Evolutionary conservation across 2,888 invertebrate species (phyloP), one percentile per base, ranked within the genome.

Genomic region (Amiota mariae): DNA sequence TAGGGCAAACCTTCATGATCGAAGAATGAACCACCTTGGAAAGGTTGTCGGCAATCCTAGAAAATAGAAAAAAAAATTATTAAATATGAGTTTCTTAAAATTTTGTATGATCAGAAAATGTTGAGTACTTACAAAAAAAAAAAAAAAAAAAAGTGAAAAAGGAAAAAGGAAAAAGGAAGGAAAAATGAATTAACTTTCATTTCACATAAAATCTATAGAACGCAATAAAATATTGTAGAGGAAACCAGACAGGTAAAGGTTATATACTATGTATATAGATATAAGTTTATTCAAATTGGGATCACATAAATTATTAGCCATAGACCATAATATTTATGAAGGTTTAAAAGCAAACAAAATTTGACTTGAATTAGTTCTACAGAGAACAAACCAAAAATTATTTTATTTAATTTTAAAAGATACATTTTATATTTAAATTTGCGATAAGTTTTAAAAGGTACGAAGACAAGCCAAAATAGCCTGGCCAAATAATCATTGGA

Each of bases 1-100:
- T 98, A 98, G 0, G 99, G 99, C 83, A 96, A 93, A 15, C 98
- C 98, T 89, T 99, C 98, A 90, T 98, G 98, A 90, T 99, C 99
- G 91, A 98, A 99, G 93, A 99, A 99, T 67, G 98, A 97, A 1
- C 98, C 98, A 36, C 97, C 97, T 88, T 97, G 96, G 92, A 99
- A 99, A 10, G 98, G 97, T 89, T 96, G 96, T 80, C 97, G 94
- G 90, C 99, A 99, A 88, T 99, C 98, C 99, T 99, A 92, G 46
- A 91, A 92, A 71, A 77, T 80, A 72, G 85, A 77, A 78, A 63
- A 72, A 85, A 77, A 78, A 63, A 59, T 61, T 13, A 20, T 61
- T 36, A 20, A 54, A 20, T 51, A 13, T n/a, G 24, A 20, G 13
- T 51, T 67, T 67, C 18, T 18, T 13, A 6, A 64, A 64, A 64